Evolutionary conservation across 2,888 invertebrate genomes (phyloP).

Genomic region (Selenia dentaria): DNA sequence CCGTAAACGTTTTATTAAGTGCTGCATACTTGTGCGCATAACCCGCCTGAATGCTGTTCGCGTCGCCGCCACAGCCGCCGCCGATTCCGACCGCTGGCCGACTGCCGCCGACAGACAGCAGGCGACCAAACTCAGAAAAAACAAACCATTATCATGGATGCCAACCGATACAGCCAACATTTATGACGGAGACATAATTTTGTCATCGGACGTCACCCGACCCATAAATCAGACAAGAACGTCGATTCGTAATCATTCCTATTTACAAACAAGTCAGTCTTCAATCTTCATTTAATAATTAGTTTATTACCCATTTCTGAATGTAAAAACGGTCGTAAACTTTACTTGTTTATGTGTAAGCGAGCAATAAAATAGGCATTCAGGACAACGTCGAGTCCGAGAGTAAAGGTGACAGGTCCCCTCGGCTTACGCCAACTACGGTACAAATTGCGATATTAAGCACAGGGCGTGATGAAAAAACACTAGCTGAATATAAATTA

Average conservation of each 20-base stretch:
- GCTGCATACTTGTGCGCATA: constrained; percentile 20
- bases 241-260: constrained; percentile 54
- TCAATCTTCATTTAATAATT: constrained; percentile 61
- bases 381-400: constrained; percentile 64
- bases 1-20: constrained; percentile 28
- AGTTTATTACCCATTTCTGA: constrained; percentile 60
- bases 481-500: constrained; percentile 85
- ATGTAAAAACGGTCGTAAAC: constrained; percentile 63
- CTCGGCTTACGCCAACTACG: constrained; percentile 80
- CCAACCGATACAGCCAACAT: constrained; percentile 55
- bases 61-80: constrained; percentile 4
- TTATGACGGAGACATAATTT: constrained; percentile 64
- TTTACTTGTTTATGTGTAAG: constrained; percentile 68
- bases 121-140: constrained; percentile 55
- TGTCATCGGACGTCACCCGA: constrained; percentile 55
- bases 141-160: constrained; percentile 57
- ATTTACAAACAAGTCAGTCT: constrained; percentile 45
- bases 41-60: constrained; percentile 19
- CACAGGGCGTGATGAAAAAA: constrained; percentile 84
- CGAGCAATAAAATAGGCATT: constrained; percentile 69
- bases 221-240: constrained; percentile 51
- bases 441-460: constrained; percentile 84
- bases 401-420: constrained; percentile 78
- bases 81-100: constrained; percentile 11
- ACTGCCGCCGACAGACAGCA: constrained; percentile 32